Percentiles rank a stretch among this genome's conserved stretches.
Evolutionary conservation across 2,888 invertebrate species (phyloP).

Genomic region (Rhingia rostrata): DNA sequence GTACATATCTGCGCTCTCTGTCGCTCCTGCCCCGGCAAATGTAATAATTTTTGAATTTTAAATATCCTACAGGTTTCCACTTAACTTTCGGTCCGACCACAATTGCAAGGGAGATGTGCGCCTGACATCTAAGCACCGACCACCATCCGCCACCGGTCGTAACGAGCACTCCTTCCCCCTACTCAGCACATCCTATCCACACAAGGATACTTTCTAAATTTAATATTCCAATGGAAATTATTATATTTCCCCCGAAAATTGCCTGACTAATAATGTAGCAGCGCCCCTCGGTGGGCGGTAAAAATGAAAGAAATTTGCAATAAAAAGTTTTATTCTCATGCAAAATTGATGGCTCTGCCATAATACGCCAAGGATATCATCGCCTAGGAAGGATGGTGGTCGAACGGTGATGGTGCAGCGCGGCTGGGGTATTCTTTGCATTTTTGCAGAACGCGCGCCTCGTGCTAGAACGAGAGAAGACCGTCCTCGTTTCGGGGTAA

Average conservation of each 20-base stretch:
- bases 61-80: conserved; percentile 76
- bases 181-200: conserved; percentile 8
- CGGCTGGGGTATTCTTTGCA: conserved; percentile 54
- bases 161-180: not conserved
- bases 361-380: conserved; percentile 74
- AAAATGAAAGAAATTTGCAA: conserved; percentile 74
- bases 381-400: conserved; percentile 41
- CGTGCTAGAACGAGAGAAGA: conserved; percentile 7
- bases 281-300: conserved; percentile 38
- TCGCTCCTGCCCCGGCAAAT: conserved; percentile 60
- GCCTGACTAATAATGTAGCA: conserved; percentile 74
- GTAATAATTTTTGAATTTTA: conserved; percentile 77
- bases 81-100: conserved; percentile 74
- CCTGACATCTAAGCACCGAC: conserved; percentile 67
- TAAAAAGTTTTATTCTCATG: conserved; percentile 75
- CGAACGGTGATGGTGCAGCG: not conserved
- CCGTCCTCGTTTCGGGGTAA: conserved; percentile 35
- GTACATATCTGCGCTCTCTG: not conserved
- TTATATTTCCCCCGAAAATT: conserved; percentile 74
- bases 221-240: conserved; percentile 75
- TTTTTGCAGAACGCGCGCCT: conserved; percentile 14
- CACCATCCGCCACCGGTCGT: conserved; percentile 68
- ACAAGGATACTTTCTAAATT: conserved; percentile 70
- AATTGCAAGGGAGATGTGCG: conserved; percentile 48
- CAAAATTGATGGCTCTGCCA: conserved; percentile 71